Conservation (phyloP, 2,888 invertebrate species). For the Mongoloraphidia duomilia region DNA sequence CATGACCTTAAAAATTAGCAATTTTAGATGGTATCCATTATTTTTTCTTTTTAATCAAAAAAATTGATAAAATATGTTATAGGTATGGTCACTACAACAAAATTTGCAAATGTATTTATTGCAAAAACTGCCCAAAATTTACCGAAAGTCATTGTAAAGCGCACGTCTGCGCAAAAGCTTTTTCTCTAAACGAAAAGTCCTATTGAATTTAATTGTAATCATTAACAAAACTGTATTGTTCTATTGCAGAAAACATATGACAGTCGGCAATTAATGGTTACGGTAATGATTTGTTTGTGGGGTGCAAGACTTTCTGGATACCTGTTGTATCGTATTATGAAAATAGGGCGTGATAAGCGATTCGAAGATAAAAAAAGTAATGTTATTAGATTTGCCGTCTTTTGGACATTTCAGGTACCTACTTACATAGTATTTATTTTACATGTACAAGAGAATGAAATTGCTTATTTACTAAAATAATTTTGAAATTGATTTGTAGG, state of each 20-base stretch:
- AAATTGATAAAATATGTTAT: too few species aligned
- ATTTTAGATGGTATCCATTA: too few species aligned
- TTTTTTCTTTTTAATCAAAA: too few species aligned
- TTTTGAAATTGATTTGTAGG: constrained; percentile 35
- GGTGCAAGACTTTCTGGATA: constrained; percentile 75
- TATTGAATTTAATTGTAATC: neutral
- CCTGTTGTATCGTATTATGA: constrained; percentile 76
- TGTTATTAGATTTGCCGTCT: constrained; percentile 76
- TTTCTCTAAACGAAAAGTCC: neutral
- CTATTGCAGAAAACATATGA: constrained; percentile 53
- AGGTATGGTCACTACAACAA: too few species aligned
- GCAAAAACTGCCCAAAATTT: too few species aligned
- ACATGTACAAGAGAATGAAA: neutral
- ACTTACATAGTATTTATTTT: neutral
- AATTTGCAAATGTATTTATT: too few species aligned
- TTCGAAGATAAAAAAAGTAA: constrained; percentile 82
- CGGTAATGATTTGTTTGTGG: constrained; percentile 77
- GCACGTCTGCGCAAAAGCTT: neutral
- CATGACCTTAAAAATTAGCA: too few species aligned
- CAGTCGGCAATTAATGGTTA: constrained; percentile 82
- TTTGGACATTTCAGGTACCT: constrained; percentile 78
- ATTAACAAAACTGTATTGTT: constrained; percentile 5
- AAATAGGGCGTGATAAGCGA: constrained; percentile 79
- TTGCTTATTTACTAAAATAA: neutral
- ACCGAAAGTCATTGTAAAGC: too few species aligned